These are phyloP conservation scores for Clarias batrachus DNA, from an alignment of 2,113 vertebrate genomes.

Conservation along the genomic window DNA sequence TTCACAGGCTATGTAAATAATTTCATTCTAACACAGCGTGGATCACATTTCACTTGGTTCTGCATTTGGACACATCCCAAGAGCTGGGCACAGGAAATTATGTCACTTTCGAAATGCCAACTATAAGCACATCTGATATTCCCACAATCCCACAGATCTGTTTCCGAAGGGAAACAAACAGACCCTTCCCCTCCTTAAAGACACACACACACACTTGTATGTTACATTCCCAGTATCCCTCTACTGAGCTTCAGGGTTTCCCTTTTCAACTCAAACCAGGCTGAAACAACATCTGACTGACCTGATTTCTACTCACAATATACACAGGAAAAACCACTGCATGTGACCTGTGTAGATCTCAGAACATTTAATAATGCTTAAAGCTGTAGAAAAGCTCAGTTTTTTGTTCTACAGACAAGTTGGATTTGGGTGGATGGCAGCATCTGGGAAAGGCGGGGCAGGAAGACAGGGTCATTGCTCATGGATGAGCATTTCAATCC, in stretches of 20 bases:
- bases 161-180: slow-evolving; percentile 53
- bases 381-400: neutral
- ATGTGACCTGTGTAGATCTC: neutral
- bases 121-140: slow-evolving; percentile 50
- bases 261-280: neutral
- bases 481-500: slow-evolving; percentile 35
- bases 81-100: slow-evolving; percentile 44
- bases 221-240: slow-evolving; percentile 6
- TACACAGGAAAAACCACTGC: neutral
- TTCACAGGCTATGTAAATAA: slow-evolving; percentile 20
- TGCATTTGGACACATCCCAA: slow-evolving; percentile 34
- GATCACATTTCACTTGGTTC: slow-evolving; percentile 25
- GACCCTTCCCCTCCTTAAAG: slow-evolving; percentile 5
- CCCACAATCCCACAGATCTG: slow-evolving; percentile 43
- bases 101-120: slow-evolving; percentile 47
- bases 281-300: neutral
- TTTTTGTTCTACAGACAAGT: neutral
- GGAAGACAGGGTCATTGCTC: slow-evolving; percentile 11
- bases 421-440: slow-evolving; percentile 15
- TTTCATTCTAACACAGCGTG: slow-evolving; percentile 23
- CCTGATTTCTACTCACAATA: neutral
- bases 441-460: slow-evolving; percentile 11
- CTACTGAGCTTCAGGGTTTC: slow-evolving; percentile 24
- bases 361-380: neutral
- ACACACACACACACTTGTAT: slow-evolving; percentile 2